A percentile compares a stretch with the other conserved stretches of the same genome.
These are phyloP conservation scores for Lepidurus arcticus DNA, from an alignment of 1,140 invertebrate genomes.

Conservation along the genomic window DNA sequence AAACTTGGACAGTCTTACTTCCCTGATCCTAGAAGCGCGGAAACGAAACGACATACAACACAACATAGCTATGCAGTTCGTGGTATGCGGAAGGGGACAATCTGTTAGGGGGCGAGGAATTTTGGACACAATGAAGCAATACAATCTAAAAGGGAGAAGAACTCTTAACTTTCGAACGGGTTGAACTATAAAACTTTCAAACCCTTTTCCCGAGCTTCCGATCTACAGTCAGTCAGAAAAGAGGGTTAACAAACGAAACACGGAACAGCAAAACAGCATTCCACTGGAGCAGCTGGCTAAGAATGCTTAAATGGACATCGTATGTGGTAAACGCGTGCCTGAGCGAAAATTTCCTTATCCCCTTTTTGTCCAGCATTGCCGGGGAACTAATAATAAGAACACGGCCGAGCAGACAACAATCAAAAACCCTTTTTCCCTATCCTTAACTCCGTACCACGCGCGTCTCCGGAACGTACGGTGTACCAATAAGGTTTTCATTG, in stretches of 20 bases:
- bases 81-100: not conserved
- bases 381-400: too few relatives aligned
- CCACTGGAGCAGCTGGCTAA: not conserved
- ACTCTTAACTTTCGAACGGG: not conserved
- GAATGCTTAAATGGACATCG: slow-evolving; percentile 11
- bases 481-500: not conserved
- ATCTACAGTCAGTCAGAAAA: not conserved
- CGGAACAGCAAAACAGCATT: not conserved
- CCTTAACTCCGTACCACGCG: not conserved
- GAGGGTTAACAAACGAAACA: slow-evolving; percentile 5
- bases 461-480: not conserved
- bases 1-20: not conserved
- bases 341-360: not conserved
- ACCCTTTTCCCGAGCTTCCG: not conserved
- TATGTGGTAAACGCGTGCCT: slow-evolving; percentile 18
- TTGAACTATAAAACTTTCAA: slow-evolving; percentile 14
- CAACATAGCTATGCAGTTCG: not conserved
- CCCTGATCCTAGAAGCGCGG: not conserved
- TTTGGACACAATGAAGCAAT: slow-evolving; percentile 8
- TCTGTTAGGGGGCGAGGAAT: not conserved
- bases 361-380: not conserved
- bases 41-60: not conserved
- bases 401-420: too few relatives aligned
- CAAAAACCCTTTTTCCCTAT: not conserved
- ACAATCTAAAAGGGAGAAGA: not conserved